phyloP scores from a whole-genome alignment of 2,888 invertebrate genomes.

The Lutraria lutraria region DNA sequence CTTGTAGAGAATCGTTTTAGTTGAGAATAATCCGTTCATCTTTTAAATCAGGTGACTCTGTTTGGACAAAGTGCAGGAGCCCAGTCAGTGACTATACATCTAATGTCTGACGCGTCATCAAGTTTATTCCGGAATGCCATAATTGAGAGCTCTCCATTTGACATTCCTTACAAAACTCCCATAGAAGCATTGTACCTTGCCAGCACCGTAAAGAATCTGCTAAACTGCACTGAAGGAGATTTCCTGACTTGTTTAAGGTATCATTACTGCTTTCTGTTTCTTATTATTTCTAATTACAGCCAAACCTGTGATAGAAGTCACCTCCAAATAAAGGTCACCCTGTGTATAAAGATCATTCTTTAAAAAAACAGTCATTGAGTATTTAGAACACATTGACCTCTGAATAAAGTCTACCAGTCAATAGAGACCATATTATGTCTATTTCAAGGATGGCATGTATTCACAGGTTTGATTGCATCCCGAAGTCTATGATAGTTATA shows the following conservation, averaged over 20 bases:
- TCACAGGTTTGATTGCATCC: too few species aligned
- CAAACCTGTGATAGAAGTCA: too few species aligned
- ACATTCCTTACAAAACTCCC: constrained; percentile 73
- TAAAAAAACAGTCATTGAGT: too few species aligned
- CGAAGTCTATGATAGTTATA: too few species aligned
- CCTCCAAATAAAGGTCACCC: too few species aligned
- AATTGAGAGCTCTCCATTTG: constrained; percentile 74
- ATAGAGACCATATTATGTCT: too few species aligned
- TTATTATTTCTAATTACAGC: background rate
- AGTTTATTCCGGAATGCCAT: constrained; percentile 72
- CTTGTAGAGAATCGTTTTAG: too few species aligned
- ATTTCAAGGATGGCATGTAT: too few species aligned
- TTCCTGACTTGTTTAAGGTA: constrained; percentile 65
- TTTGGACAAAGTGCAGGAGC: constrained; percentile 79
- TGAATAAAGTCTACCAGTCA: too few species aligned
- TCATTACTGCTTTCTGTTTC: background rate
- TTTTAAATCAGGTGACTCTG: constrained; percentile 73
- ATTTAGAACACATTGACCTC: too few species aligned
- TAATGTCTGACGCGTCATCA: constrained; percentile 63
- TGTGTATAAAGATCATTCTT: too few species aligned
- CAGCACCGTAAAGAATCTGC: constrained; percentile 63
- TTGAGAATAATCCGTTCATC: background rate
- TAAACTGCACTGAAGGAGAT: constrained; percentile 71
- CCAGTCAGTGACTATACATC: constrained; percentile 73
- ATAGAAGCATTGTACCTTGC: constrained; percentile 74